Evolutionary conservation across 2,888 invertebrate genomes (phyloP), one percentile per base, ranked within the genome.

Genomic region (Gari tellinella): DNA sequence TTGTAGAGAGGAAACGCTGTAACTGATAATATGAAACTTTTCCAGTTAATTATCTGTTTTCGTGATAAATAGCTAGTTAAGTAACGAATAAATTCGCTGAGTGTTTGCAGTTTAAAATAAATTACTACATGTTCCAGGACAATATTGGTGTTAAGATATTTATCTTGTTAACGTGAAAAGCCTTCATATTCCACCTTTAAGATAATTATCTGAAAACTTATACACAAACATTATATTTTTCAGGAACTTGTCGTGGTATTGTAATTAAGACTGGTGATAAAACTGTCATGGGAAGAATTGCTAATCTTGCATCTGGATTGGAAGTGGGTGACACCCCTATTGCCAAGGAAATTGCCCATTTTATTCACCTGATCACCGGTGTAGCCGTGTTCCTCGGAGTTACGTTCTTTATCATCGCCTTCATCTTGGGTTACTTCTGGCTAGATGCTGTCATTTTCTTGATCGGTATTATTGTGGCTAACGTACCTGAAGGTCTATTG

Each of bases 381-480:
- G 83, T 95, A 46, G 95, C 95, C 0, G 94, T 95, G 56, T 92
- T 94, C 81, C 93, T 95, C 40, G 96, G 96, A 10, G 96, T 99
- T 31, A 96, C 98, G 51, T 99, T 99, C 95, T 99, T 99, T 94
- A 92, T 99, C 70, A 99, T 99, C 91, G 98, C 99, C 77, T 97
- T 99, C 93, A 89, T 98, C 91, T 95, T 99, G 86, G 98, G 98
- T 89, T 99, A 99, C 93, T 97, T 97, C 93, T 99, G 99, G 99
- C 94, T 99, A 88, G 99, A 99, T 92, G 99, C 99, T 91, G 99
- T 99, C 86, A 98, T 99, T 93, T 99, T 99, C 95, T 87, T 93
- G 70, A 99, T 99, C 92, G 99, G 99, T 72, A 99, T 99, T 93
- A 99, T 99, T 93, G 99, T 99, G 82, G 99, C 99, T 82, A 99